Conservation (phyloP, 2,113 vertebrate species). For the Cottus gobio region DNA sequence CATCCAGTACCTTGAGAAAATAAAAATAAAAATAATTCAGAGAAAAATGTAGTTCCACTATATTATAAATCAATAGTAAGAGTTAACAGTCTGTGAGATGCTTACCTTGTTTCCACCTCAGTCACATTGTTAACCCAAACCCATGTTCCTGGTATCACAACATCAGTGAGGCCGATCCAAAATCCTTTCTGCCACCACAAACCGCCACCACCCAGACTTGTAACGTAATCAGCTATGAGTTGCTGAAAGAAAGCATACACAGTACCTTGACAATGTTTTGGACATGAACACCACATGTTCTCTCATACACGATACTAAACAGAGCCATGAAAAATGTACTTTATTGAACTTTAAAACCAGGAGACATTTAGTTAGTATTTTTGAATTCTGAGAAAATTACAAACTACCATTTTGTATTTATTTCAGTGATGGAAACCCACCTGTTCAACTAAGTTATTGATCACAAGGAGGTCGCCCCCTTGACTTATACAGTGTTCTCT, state of each 20-base stretch:
- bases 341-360: not conserved
- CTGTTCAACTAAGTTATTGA: conserved; percentile 69
- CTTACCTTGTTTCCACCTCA: conserved; percentile 44
- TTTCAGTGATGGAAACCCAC: conserved; percentile 41
- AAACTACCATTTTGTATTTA: not conserved
- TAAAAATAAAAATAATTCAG: not conserved
- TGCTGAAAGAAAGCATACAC: conserved; percentile 43
- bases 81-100: not conserved
- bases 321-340: not conserved
- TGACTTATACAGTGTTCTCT: conserved; percentile 60
- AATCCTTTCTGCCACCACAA: conserved; percentile 53
- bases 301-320: not conserved
- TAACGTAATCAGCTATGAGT: conserved; percentile 23
- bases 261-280: not conserved
- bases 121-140: conserved; percentile 70
- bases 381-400: not conserved
- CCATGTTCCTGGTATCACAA: conserved; percentile 40
- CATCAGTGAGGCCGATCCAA: conserved; percentile 70
- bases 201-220: not conserved
- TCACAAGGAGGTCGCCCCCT: conserved; percentile 68
- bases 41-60: not conserved
- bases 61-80: not conserved
- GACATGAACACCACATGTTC: not conserved
- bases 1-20: conserved; percentile 65
- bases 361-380: not conserved